These are phyloP conservation scores for Drosophila anomalata DNA, from an alignment of 2,888 invertebrate genomes.

Conservation along the genomic window DNA sequence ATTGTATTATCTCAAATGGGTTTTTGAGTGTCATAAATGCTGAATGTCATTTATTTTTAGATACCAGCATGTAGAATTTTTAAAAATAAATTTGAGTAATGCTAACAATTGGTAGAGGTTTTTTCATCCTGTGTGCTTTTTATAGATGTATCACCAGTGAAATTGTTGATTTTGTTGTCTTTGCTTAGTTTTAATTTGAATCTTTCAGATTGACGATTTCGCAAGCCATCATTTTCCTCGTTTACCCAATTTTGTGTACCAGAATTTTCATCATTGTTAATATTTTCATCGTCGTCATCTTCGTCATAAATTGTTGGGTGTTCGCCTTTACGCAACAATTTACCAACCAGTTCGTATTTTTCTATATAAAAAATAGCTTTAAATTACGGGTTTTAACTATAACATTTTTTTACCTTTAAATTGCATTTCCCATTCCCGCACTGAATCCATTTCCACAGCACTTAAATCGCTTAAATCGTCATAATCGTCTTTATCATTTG, in stretches of 20 bases:
- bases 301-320: constrained; percentile 93
- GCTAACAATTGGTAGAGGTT: constrained; percentile 33
- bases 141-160: constrained; percentile 4
- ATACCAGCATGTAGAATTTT: constrained; percentile 10
- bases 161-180: background rate
- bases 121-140: constrained; percentile 16
- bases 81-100: background rate
- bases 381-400: background rate
- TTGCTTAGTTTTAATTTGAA: constrained; percentile 3
- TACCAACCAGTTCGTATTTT: constrained; percentile 96
- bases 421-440: constrained; percentile 98
- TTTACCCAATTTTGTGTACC: background rate
- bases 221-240: constrained; percentile 3
- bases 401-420: constrained; percentile 87
- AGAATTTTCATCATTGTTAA: constrained; percentile 20
- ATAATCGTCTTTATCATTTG: constrained; percentile 92
- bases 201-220: constrained; percentile 14
- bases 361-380: constrained; percentile 80
- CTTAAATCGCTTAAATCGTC: constrained; percentile 98
- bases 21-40: constrained; percentile 16
- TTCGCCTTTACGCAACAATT: constrained; percentile 95
- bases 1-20: background rate
- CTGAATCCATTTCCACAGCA: constrained; percentile 96
- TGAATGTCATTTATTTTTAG: constrained; percentile 17
- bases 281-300: constrained; percentile 40